A percentile compares a stretch with the other conserved stretches of the same genome.
Conservation (phyloP, 2,113 vertebrate genomes). For the Brachypteracias leptosomus region DNA sequence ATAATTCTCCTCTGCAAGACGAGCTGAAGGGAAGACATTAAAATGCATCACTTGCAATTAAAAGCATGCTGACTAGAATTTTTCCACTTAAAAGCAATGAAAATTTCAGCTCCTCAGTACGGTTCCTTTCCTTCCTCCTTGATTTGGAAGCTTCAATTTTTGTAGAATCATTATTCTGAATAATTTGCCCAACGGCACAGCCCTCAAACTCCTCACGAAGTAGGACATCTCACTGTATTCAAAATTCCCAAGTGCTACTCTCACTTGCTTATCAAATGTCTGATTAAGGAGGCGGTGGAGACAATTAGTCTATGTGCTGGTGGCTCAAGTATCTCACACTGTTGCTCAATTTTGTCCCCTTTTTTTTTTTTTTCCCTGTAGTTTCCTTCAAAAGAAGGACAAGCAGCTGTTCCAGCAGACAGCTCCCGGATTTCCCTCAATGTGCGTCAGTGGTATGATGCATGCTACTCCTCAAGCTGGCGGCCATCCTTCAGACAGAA, state of each 20-base stretch:
- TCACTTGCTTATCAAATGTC: constrained; percentile 31
- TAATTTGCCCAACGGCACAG: neutral
- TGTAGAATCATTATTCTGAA: neutral
- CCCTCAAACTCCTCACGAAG: neutral
- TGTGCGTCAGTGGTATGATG: constrained; percentile 43
- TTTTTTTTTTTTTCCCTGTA: neutral
- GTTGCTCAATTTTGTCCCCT: constrained; percentile 20
- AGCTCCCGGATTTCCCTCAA: constrained; percentile 62
- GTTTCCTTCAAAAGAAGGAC: neutral
- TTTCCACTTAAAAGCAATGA: neutral
- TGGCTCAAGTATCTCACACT: neutral
- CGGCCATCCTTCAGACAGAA: constrained; percentile 56
- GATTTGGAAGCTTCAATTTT: neutral
- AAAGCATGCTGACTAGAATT: neutral
- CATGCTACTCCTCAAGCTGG: constrained; percentile 38
- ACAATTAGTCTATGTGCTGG: neutral
- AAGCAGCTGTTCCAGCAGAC: constrained; percentile 59
- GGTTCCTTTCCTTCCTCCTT: neutral
- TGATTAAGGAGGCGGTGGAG: neutral
- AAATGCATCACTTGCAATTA: neutral
- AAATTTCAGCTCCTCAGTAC: neutral
- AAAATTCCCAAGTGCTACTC: neutral
- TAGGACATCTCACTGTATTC: neutral
- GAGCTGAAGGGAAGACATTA: neutral
- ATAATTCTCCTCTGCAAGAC: neutral